A percentile compares a stretch with the other conserved stretches of the same genome.
These are phyloP conservation scores for Hirtodrosophila duncani DNA, from an alignment of 2,888 invertebrate species.

Conservation along the genomic window DNA sequence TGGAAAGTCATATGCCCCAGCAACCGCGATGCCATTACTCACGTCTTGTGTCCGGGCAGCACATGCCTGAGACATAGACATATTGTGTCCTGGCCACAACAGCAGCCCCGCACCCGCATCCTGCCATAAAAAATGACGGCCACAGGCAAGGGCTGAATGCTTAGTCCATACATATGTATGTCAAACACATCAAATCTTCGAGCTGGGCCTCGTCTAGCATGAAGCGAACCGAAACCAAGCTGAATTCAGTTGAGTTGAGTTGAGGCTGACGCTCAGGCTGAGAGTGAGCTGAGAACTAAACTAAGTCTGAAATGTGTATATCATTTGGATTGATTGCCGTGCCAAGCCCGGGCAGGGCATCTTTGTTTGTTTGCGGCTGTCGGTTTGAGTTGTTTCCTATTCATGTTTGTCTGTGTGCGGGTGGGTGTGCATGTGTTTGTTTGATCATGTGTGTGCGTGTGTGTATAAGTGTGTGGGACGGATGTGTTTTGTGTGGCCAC, in stretches of 20 bases:
- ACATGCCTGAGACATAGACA: slow-evolving; percentile 66
- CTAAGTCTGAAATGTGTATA: slow-evolving; percentile 59
- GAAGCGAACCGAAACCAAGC: slow-evolving; percentile 42
- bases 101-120: slow-evolving; percentile 1
- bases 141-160: slow-evolving; percentile 27
- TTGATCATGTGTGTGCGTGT: slow-evolving; percentile 12
- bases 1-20: slow-evolving; percentile 19
- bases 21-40: slow-evolving; percentile 25
- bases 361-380: slow-evolving; percentile 54
- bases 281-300: slow-evolving; percentile 23
- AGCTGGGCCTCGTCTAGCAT: slow-evolving; percentile 12
- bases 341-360: slow-evolving; percentile 28
- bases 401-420: too few relatives aligned
- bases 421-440: slow-evolving; percentile 14
- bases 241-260: slow-evolving; percentile 19
- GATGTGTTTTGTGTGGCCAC: slow-evolving; percentile 37
- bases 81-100: slow-evolving; percentile 48
- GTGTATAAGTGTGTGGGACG: slow-evolving; percentile 11
- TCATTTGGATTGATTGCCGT: slow-evolving; percentile 69
- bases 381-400: background rate
- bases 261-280: background rate
- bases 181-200: slow-evolving; percentile 66
- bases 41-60: slow-evolving; percentile 36
- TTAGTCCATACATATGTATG: slow-evolving; percentile 60
- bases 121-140: slow-evolving; percentile 46